Base-by-base conservation (phyloP, 2,888 invertebrate genomes). In the Kuschelorhynchus macadamiae region DNA sequence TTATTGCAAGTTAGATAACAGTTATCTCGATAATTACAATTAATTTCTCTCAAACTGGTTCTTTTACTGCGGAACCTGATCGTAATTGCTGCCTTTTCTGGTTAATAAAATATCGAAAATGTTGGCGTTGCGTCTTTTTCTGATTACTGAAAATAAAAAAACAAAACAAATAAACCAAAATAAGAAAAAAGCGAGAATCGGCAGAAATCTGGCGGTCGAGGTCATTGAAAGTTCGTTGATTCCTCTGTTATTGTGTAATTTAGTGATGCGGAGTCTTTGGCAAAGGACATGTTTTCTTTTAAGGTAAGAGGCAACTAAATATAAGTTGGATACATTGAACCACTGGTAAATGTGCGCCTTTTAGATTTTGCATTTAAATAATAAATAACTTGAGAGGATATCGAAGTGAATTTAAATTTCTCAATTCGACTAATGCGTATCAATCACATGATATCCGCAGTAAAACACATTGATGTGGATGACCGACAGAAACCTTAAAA, bases 1-100 rank as follows among this genome's bases (percentile, higher is more conserved):
- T 50, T 50, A 50, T 50, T 60, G 49, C 36, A 18, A 60, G 50
- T 50, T 60, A 60, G 60, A 60, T 60, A 60, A 60, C 50, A 30
- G 41, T 18, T 60, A 60, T 50, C 60, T 49, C 11, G 0, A 41
- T 41, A 60, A 60, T 60, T 60, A 60, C 41, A 25, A 25, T 41
- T 14, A 41, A 50, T 50, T 60, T 60, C 50, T 60, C 46, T 25
- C 4, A 4, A 49, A 41, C 39, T 21, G 49, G 39, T 50, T 60
- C 30, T 49, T 60, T 59, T 21, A 59, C 21, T n/a, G 32, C 39
- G 1, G 36, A 25, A 33, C 47, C 36, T 4, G 59, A 47, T 16
- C 12, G 36, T 47, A 59, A 59, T 59, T 30, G 59, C 32, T 25
- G 47, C 33, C 46, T 59, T 36, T 46, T 46, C 21, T 36, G 59